phyloP scores from a whole-genome alignment of 1,140 invertebrate species.

The Argopecten irradians region DNA sequence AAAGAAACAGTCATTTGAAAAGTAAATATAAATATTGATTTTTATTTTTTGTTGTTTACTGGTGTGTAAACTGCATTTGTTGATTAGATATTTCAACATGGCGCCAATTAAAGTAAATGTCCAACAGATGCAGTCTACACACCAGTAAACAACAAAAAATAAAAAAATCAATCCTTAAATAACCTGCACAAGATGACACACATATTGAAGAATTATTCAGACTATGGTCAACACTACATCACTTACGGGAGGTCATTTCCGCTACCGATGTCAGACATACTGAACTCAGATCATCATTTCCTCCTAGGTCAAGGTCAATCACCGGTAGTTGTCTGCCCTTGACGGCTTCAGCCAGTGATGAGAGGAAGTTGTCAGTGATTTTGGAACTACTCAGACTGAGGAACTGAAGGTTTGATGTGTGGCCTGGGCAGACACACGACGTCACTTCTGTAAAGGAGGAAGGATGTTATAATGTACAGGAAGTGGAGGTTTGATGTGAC shows the following conservation, averaged over 20 bases:
- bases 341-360: constrained; percentile 46
- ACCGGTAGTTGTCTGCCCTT: constrained; percentile 59
- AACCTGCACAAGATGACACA: no score
- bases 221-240: not conserved
- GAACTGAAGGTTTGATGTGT: constrained; percentile 46
- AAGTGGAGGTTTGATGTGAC: no score
- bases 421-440: not conserved
- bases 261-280: constrained; percentile 51
- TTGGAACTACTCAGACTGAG: constrained; percentile 58
- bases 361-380: constrained; percentile 56
- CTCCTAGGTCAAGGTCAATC: constrained; percentile 60
- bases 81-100: no score
- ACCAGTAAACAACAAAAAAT: no score
- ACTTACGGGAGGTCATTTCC: constrained; percentile 54
- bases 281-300: constrained; percentile 57
- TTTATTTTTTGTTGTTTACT: no score
- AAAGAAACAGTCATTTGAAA: no score
- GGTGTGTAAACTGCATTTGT: no score
- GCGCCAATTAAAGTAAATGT: no score
- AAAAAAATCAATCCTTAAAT: no score
- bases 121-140: no score
- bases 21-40: no score
- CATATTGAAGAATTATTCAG: not conserved
- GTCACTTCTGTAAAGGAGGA: constrained; percentile 40
- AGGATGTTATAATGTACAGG: no score